Base-by-base conservation (phyloP, 2,113 vertebrate genomes). In the Anser cygnoides region DNA sequence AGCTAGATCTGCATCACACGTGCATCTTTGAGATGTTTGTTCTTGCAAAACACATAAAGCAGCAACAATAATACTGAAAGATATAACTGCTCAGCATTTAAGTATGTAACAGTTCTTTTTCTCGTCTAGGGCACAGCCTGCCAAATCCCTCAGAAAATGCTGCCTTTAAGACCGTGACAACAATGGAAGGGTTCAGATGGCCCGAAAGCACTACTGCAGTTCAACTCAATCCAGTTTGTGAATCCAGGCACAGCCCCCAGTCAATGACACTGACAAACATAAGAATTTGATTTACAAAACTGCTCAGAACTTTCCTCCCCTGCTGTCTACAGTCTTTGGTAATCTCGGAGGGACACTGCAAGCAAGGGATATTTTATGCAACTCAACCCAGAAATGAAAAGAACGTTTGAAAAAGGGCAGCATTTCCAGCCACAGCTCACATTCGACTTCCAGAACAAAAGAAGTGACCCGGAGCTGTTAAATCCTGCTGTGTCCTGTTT, bases 291-390 rank as follows among this genome's bases (percentile, higher is more conserved):
- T 26, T n/a, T 37, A 50, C 67, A 26, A 6, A 70, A 44, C 23
- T 1, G 15, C 86, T 41, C 86, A 2, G 8, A 67, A 5, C 29
- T 28, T 4, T 25, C 75, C 79, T 80, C 20, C 62, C 76, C 68
- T 35, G 67, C 92, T 71, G 44, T 4, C 89, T 29, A 3, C 72
- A 49, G 88, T 88, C 93, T 96, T 95, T 96, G 95, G 93, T 90
- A 75, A 92, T 39, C 76, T 86, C 86, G 37, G 65, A 77, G 67
- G 72, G 83, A 87, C 65, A 3, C 3, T 15, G 63, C 75, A 14
- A 65, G 72, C 21, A 9, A 70, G 49, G 61, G 66, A 6, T 4
- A 3, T 11, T 74, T 65, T 22, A 46, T 4, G 70, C 57, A 61
- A 68, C 52, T 63, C 75, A 43, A 62, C 6, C 28, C 75, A 62